phyloP scores from a whole-genome alignment of 1,140 invertebrate genomes.

The Drosophila pruinosa region DNA sequence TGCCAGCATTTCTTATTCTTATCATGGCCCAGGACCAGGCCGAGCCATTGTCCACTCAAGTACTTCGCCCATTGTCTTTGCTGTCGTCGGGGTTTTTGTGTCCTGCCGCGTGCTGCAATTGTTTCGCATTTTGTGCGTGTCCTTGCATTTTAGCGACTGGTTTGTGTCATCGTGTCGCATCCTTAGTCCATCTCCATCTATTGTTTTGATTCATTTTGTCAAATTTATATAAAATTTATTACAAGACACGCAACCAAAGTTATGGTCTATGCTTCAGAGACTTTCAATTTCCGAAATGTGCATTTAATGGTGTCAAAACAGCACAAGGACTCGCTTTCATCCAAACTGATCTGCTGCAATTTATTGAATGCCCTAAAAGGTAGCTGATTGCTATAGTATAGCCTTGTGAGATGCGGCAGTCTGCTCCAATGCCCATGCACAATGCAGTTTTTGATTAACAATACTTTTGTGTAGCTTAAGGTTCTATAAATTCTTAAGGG shows the following conservation, averaged over 20 bases:
- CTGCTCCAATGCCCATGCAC: slow-evolving; percentile 16
- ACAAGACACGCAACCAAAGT: slow-evolving; percentile 41
- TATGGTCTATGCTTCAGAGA: background rate
- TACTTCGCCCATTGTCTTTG: slow-evolving; percentile 42
- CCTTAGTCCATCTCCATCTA: background rate
- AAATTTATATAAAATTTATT: slow-evolving; percentile 80
- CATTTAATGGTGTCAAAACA: slow-evolving; percentile 73
- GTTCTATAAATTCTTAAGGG: background rate
- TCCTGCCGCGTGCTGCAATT: slow-evolving; percentile 53
- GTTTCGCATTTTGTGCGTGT: slow-evolving; percentile 57
- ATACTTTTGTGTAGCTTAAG: background rate
- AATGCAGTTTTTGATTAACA: background rate
- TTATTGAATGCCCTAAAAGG: slow-evolving; percentile 4
- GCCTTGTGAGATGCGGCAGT: slow-evolving; percentile 4
- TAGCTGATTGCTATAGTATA: slow-evolving; percentile 4
- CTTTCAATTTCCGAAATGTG: slow-evolving; percentile 37
- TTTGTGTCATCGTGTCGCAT: slow-evolving; percentile 30
- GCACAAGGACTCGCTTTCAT: slow-evolving; percentile 11
- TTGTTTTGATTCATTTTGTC: slow-evolving; percentile 77
- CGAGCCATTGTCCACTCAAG: slow-evolving; percentile 58
- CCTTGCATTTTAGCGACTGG: slow-evolving; percentile 49
- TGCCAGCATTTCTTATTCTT: slow-evolving; percentile 65
- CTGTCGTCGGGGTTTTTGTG: slow-evolving; percentile 38
- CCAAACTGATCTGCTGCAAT: background rate
- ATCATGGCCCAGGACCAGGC: slow-evolving; percentile 30